A percentile compares a stretch with the other conserved stretches of the same genome.
These are phyloP conservation scores for Notocelia uddmanniana DNA, from an alignment of 2,888 invertebrate genomes.

Conservation along the genomic window DNA sequence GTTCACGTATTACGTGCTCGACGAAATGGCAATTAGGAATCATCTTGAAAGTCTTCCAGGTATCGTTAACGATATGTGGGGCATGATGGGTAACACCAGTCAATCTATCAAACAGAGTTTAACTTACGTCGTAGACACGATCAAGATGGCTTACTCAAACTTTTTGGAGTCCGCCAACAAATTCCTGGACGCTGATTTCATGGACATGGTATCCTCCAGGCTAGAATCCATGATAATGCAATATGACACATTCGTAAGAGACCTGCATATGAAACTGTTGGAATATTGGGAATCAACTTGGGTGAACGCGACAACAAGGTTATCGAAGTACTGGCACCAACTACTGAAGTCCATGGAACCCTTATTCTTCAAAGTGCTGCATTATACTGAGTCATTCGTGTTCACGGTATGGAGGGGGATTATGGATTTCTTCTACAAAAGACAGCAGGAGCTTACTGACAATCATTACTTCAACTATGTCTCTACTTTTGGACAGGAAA, in stretches of 20 bases:
- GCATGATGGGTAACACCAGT: constrained; percentile 94
- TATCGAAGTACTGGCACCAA: constrained; percentile 90
- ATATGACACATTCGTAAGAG: constrained; percentile 92
- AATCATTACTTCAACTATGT: constrained; percentile 93
- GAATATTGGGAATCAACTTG: constrained; percentile 91
- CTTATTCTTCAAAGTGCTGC: constrained; percentile 90
- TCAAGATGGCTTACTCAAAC: constrained; percentile 90
- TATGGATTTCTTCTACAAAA: constrained; percentile 92
- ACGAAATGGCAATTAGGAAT: constrained; percentile 91
- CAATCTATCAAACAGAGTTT: constrained; percentile 91
- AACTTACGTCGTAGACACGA: constrained; percentile 89
- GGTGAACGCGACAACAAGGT: constrained; percentile 87
- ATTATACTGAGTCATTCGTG: constrained; percentile 90
- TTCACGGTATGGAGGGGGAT: constrained; percentile 91
- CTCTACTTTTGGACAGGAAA: constrained; percentile 91
- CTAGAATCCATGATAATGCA: constrained; percentile 90
- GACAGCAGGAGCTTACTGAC: constrained; percentile 91
- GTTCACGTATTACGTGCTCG: constrained; percentile 89
- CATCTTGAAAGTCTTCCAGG: constrained; percentile 92
- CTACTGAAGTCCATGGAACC: constrained; percentile 91
- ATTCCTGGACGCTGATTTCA: constrained; percentile 90
- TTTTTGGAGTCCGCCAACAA: constrained; percentile 89
- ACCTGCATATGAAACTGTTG: constrained; percentile 88
- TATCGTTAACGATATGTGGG: constrained; percentile 93
- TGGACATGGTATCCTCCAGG: constrained; percentile 89